Evolutionary conservation across 1,140 invertebrate genomes (phyloP), one percentile per base, ranked within the genome.

Genomic region (Drosophila biarmipes): DNA sequence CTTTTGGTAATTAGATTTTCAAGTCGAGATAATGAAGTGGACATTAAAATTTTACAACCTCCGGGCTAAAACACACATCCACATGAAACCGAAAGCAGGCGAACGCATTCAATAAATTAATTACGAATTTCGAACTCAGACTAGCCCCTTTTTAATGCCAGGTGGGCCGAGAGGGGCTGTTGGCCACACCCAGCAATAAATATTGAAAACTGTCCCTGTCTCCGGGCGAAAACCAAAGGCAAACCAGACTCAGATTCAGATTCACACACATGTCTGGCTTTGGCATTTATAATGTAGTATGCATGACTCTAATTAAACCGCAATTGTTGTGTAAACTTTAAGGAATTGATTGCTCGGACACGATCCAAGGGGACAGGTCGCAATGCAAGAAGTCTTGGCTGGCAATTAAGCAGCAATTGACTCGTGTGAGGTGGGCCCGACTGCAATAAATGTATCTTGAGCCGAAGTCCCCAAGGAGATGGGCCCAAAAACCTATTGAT

Each of bases 21-120:
- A 62, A 89, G 56, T 74, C 58, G 29, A 74, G 84, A 89, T 89
- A 89, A 78, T 84, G 49, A 77, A 89, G 52, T 87, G 67, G 58
- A 77, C 84, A 89, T 90, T 89, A 89, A 89, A 89, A 84, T 89
- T 89, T 89, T 89, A 89, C 79, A 89, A 71, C 84, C 84, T 48
- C 78, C 57, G 52, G 43, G 45, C 56, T 27, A 38, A 42, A 27
- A 40, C 78, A 45, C 27, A 52, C 56, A 55, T 5, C 54, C 63
- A 42, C 37, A 48, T 61, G 62, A 74, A 74, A 67, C 77, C 56
- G 69, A 82, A 84, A 84, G 71, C 75, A 58, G 37, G 31, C 35
- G 68, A 73, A 42, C 62, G 73, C 69, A 73, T 68, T 89, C 71
- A 87, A 87, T 87, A 87, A 89, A 87, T 89, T 87, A 87, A 87